A percentile compares a stretch with the other conserved stretches of the same genome.
Conservation (phyloP, 2,888 invertebrate genomes). For the Poecilus cupreus region DNA sequence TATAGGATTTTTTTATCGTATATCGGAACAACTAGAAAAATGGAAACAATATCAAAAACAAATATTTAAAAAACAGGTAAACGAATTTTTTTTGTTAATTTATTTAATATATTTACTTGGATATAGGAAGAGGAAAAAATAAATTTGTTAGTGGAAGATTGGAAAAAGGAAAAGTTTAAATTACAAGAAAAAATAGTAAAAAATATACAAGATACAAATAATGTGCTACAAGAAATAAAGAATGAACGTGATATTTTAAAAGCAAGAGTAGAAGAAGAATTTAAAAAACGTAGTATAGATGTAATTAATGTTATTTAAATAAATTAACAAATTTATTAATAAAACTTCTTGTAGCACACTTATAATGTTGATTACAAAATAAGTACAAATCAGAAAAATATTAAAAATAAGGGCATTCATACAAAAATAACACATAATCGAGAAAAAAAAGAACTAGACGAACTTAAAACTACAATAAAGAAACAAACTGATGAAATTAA, state of each 20-base stretch:
- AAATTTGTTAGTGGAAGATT: not conserved
- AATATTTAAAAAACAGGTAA: slow-evolving; percentile 6
- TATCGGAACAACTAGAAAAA: slow-evolving; percentile 21
- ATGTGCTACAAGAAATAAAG: not conserved
- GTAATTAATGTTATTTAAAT: too few relatives aligned
- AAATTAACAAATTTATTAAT: too few relatives aligned
- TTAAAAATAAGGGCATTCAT: not conserved
- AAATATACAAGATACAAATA: slow-evolving; percentile 4
- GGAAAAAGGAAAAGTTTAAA: not conserved
- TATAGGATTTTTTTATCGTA: slow-evolving; percentile 1
- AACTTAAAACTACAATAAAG: not conserved
- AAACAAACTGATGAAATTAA: slow-evolving; percentile 10
- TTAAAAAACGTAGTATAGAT: not conserved
- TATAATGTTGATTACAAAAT: too few relatives aligned
- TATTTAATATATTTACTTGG: not conserved
- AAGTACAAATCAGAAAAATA: too few relatives aligned
- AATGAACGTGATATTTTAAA: slow-evolving; percentile 1
- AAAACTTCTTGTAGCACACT: too few relatives aligned
- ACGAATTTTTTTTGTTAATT: not conserved
- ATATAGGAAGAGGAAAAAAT: slow-evolving; percentile 8
- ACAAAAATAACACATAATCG: not conserved
- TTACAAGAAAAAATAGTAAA: not conserved
- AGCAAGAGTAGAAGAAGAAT: not conserved
- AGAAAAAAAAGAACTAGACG: not conserved
- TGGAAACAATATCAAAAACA: slow-evolving; percentile 3